A percentile compares a stretch with the other conserved stretches of the same genome.
These are phyloP conservation scores for Petrocephalus schoutedeni DNA, from an alignment of 2,797 vertebrate species.

Conservation along the genomic window DNA sequence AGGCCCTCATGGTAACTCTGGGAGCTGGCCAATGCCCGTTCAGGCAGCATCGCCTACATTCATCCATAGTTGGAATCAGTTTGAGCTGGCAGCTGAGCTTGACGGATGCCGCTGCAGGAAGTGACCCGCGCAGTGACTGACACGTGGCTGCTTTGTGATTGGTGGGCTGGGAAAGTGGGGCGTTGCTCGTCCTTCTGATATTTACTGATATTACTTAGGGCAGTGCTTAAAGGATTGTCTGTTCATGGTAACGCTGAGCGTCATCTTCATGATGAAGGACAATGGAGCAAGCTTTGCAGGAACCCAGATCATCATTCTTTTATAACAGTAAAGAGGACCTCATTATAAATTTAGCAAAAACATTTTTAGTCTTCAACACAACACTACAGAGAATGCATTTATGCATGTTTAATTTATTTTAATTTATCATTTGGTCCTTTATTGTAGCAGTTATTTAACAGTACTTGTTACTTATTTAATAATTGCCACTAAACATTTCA, in stretches of 20 bases:
- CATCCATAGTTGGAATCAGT: background rate
- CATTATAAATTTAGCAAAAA: background rate
- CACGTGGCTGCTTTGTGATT: background rate
- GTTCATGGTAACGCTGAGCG: background rate
- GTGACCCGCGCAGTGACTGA: background rate
- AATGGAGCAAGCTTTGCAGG: background rate
- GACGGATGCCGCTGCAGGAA: background rate
- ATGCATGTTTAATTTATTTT: background rate
- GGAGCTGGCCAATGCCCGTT: background rate
- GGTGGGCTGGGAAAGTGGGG: background rate
- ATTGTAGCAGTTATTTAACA: background rate
- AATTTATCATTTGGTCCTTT: background rate
- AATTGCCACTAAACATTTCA: background rate
- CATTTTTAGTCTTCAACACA: background rate
- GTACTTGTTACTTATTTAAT: background rate
- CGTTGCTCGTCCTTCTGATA: background rate
- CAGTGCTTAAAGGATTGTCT: background rate
- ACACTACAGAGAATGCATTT: background rate
- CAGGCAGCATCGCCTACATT: background rate
- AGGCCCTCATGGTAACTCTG: background rate
- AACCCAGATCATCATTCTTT: background rate
- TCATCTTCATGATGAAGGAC: background rate
- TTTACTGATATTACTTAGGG: background rate
- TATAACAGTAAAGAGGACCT: background rate
- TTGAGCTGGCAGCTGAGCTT: background rate